Conservation (phyloP, 2,888 invertebrate species). For the Tiliacea citrago region DNA sequence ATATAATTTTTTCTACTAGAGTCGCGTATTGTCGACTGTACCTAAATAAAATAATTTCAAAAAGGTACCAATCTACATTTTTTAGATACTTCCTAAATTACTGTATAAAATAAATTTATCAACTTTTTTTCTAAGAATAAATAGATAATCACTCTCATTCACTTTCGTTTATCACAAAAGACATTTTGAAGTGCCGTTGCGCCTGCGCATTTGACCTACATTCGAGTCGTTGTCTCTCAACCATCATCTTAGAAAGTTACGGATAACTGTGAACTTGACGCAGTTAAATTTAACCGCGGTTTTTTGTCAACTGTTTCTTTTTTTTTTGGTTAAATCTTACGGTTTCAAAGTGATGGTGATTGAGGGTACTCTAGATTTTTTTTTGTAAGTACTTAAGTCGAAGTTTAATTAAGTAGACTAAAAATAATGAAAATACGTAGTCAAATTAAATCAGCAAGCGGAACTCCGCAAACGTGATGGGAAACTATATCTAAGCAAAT, state of each 20-base stretch:
- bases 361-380: conserved; percentile 9
- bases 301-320: conserved; percentile 5
- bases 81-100: too few species aligned
- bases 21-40: too few species aligned
- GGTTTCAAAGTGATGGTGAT: background rate
- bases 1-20: too few species aligned
- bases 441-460: too few species aligned
- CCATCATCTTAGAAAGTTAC: conserved; percentile 50
- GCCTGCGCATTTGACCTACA: conserved; percentile 39
- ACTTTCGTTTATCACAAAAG: conserved; percentile 39
- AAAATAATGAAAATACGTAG: too few species aligned
- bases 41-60: too few species aligned
- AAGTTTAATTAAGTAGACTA: too few species aligned
- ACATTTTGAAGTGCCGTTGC: conserved; percentile 22
- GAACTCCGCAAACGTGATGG: too few species aligned
- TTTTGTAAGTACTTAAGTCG: background rate
- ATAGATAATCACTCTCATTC: conserved; percentile 21
- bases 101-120: background rate
- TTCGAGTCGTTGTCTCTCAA: conserved; percentile 30
- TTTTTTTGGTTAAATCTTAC: background rate
- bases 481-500: too few species aligned
- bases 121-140: background rate
- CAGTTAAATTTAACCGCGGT: conserved; percentile 19
- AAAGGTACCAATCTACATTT: too few species aligned
- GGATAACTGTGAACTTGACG: conserved; percentile 46